Evolutionary conservation across 1,140 invertebrate genomes (phyloP), one percentile per base, ranked within the genome.

Genomic region (Drosophila ohnishii): DNA sequence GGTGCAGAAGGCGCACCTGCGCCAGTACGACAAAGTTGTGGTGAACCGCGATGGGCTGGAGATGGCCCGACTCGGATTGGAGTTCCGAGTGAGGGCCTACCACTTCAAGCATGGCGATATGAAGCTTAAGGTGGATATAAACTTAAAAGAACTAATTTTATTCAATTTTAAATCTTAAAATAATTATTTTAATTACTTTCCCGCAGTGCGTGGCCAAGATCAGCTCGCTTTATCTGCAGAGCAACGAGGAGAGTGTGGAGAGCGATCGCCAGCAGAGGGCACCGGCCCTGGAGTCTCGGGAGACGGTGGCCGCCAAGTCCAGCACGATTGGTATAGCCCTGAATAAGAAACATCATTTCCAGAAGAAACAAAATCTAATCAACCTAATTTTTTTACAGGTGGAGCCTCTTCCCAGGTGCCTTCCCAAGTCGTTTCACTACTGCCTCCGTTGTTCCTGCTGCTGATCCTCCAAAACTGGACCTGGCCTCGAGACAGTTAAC

Each of bases 41-140:
- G 76, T 87, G 0, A 90, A 90, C 34, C 87, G 89, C 7, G 90
- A 91, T 53, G 89, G 95, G 0, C 92, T 97, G 37, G 95, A 96
- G 83, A 95, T 95, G 48, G 94, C 95, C 2, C 94, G 94, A 6
- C 92, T 96, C 2, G 95, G 94, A 2, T 90, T 95, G 37, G 94
- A 96, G 83, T 97, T 97, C 90, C 94, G 94, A 71, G 96, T 96
- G 16, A 93, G 94, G 55, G 93, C 93, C 11, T 95, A 95, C 77
- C 96, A 97, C 91, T 97, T 97, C 90, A 94, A 94, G 69, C 94
- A 94, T 57, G 96, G 96, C 75, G 96, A 97, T 84, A 94, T 97
- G 92, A 97, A 97, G 91, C 93, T 97, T 45, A 97, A 97, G 91
- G 93, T 50, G 10, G n/a, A 9, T 6, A 19, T 30, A 14, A 25